A percentile compares a stretch with the other conserved stretches of the same genome.
Evolutionary conservation across 2,113 vertebrate species (phyloP).

Genomic region (Lampris incognitus): DNA sequence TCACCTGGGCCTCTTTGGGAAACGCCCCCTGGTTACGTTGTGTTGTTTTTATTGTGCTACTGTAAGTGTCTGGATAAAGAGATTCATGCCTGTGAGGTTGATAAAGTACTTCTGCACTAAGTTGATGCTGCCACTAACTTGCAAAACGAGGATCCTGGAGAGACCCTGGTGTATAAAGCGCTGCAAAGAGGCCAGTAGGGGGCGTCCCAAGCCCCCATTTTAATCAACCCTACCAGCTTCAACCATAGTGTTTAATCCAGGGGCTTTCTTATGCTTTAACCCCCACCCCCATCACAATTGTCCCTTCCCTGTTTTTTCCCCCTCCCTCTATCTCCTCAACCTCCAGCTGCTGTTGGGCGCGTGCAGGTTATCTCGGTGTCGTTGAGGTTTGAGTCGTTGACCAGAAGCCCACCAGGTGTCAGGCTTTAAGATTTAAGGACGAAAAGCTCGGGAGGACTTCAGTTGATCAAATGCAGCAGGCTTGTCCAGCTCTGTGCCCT

Average conservation of each 20-base stretch:
- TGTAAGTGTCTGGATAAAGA: too few species aligned
- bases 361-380: too few species aligned
- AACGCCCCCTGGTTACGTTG: too few species aligned
- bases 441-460: background rate
- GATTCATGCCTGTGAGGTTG: too few species aligned
- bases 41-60: too few species aligned
- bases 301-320: background rate
- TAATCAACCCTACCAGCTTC: constrained; percentile 14
- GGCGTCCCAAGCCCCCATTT: constrained; percentile 36
- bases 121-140: background rate
- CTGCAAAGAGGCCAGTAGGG: constrained; percentile 53
- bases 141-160: constrained; percentile 1
- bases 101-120: constrained; percentile 7
- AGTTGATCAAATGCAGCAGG: constrained; percentile 48
- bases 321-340: background rate
- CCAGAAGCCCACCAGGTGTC: too few species aligned
- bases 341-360: too few species aligned
- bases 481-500: constrained; percentile 37
- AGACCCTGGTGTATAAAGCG: constrained; percentile 32
- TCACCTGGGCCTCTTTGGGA: too few species aligned
- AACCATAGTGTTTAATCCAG: constrained; percentile 2
- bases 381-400: too few species aligned
- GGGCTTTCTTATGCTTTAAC: background rate
- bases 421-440: too few species aligned
- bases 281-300: background rate